These are phyloP conservation scores for Brachyalestes nurse DNA, from an alignment of 2,797 vertebrate genomes.

Conservation along the genomic window DNA sequence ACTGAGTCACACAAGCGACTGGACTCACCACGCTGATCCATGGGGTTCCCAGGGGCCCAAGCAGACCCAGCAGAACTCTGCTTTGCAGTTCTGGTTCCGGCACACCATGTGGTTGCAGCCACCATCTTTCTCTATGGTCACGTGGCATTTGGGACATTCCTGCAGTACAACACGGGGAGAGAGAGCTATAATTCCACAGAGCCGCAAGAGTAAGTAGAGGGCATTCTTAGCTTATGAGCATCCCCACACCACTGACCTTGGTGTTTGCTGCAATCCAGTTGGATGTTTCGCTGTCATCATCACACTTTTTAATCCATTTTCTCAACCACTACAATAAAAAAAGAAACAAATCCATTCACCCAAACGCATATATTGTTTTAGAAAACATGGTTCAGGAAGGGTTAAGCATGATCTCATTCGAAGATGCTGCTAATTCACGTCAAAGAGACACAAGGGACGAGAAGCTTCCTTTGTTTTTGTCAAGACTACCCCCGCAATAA, in stretches of 20 bases:
- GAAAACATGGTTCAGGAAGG: neutral
- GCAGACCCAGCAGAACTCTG: constrained; percentile 99
- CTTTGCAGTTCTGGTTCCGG: constrained; percentile 99
- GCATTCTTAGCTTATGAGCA: neutral
- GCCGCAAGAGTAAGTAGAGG: neutral
- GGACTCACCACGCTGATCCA: constrained; percentile 95
- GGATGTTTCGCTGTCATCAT: constrained; percentile 99
- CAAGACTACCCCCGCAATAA: constrained; percentile 54
- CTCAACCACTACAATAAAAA: constrained; percentile 88
- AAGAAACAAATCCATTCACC: constrained; percentile 12
- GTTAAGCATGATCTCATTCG: constrained; percentile 42
- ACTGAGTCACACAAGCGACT: neutral
- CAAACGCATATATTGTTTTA: neutral
- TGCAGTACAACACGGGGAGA: constrained; percentile 66
- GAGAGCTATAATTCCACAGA: constrained; percentile 7
- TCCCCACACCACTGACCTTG: constrained; percentile 80
- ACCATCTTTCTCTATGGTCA: constrained; percentile 99
- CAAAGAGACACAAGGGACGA: constrained; percentile 46
- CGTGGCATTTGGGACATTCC: constrained; percentile 99
- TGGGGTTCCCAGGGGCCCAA: constrained; percentile 99
- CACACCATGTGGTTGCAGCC: constrained; percentile 99
- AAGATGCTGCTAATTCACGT: constrained; percentile 39
- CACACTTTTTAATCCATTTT: constrained; percentile 99
- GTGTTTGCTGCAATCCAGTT: constrained; percentile 99
- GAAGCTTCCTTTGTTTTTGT: constrained; percentile 56